A percentile compares a stretch with the other conserved stretches of the same genome.
These are phyloP conservation scores for Caenorhabditis becei DNA, from an alignment of 2,888 invertebrate species.

Conservation along the genomic window DNA sequence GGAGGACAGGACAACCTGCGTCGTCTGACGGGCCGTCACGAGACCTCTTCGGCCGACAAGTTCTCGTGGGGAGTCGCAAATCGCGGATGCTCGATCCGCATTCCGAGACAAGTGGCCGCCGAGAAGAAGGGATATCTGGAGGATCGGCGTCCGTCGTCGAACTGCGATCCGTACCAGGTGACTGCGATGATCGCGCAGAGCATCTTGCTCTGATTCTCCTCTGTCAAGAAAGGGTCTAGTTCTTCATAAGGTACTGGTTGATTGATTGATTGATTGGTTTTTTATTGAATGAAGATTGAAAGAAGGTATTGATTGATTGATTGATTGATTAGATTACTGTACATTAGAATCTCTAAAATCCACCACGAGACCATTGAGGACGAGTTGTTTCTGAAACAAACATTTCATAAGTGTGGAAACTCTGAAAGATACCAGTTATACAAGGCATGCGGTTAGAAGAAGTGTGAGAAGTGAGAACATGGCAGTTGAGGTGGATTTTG, in stretches of 20 bases:
- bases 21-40: constrained; percentile 93
- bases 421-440: background rate
- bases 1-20: constrained; percentile 96
- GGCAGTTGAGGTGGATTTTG: background rate
- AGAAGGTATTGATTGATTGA: no score
- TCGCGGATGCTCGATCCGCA: constrained; percentile 77
- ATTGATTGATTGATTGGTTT: constrained; percentile 14
- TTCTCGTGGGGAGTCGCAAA: constrained; percentile 86
- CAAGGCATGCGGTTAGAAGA: constrained; percentile 29
- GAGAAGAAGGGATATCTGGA: constrained; percentile 78
- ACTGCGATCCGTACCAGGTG: constrained; percentile 79
- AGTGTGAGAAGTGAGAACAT: constrained; percentile 16
- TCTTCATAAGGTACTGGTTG: constrained; percentile 4
- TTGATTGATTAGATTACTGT: no score
- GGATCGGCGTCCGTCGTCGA: constrained; percentile 80
- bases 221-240: background rate
- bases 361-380: no score
- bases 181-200: constrained; percentile 72
- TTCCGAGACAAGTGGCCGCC: constrained; percentile 77
- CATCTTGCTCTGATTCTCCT: constrained; percentile 59
- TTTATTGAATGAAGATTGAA: background rate
- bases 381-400: no score
- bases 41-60: constrained; percentile 96
- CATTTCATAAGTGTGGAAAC: no score
- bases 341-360: no score